Evolutionary conservation across 2,113 vertebrate species (phyloP), one percentile per base, ranked within the genome.

Genomic region (Budorcas taxicolor): DNA sequence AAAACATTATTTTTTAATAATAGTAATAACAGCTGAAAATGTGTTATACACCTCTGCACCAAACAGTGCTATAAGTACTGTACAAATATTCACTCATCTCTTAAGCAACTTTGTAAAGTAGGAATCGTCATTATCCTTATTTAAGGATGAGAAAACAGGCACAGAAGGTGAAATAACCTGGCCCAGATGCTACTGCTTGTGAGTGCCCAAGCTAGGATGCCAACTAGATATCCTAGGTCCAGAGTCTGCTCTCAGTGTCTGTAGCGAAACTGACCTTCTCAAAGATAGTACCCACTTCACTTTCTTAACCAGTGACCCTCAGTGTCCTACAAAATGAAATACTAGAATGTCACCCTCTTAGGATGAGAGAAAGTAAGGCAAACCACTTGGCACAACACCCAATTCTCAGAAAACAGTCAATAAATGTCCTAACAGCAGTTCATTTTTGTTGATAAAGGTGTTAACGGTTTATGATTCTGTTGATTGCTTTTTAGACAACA

Each of bases 401-500:
- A 1, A 1, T 88, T 97, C 85, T 10, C 58, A 91, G 52, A 93
- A 64, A 17, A 94, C n/a, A 64, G 2, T 67, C 36, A 84, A 6
- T 86, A 58, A 96, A 55, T 80, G 60, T 90, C 84, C 62, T 78
- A 87, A 95, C n/a, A 60, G 43, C 47, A 94, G 47, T 19, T 52
- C 67, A 50, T 87, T 90, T 95, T 88, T 97, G n/a, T 36, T 81
- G 21, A 55, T 74, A 14, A 43, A 82, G 29, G 91, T 58, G 83
- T 57, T 55, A 85, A 53, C 0, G 29, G 21, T 60, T 90, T 50
- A 62, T 50, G 78, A 83, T 92, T 36, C 15, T 62, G 3, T 40
- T 74, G 67, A 74, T 57, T 91, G 47, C 92, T n/a, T 87, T 94
- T 91, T 93, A 84, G 78, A 93, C 50, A 89, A 9, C 40, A 25